Base-by-base conservation (phyloP, 92 coral and sea anemone species). In the Metridium senile region DNA sequence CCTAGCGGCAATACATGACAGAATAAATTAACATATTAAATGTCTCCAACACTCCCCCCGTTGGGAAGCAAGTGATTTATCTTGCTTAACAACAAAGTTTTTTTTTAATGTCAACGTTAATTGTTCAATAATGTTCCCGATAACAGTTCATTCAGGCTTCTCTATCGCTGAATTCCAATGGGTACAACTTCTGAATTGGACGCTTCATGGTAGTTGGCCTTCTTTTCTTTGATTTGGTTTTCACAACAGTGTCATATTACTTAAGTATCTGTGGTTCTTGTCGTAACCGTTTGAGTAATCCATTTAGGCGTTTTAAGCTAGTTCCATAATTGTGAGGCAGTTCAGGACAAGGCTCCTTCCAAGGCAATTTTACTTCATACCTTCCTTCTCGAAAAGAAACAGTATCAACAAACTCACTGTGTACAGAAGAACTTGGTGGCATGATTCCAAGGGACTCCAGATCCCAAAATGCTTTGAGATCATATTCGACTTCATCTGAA, bases 181-280 rank as follows among this genome's bases (percentile, higher is more conserved):
- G 73, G 67, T 83, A 83, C 59, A 87, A 70, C 11, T 71, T 75
- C 28, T 82, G 86, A 8, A 82, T 76, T 74, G 95, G 91, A 18
- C 87, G 72, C 31, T 80, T 86, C 30, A 90, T 68, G 2, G 11
- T 71, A 10, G 81, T 25, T 7, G 71, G 10, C 58, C n/a, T n/a
- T n/a, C n/a, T n/a, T 26, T 81, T 26, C 87, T 84, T 46, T 64
- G 34, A 69, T 86, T 83, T 33, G 64, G 80, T 83, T 83, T 64
- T 74, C 18, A 83, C 91, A 33, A 59, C 89, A 11, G 35, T 63
- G 62, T 85, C 77, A 57, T 91, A 88, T 81, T 88, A 66, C 21
- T 53, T 64, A 1, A 88, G 70, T 4, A 83, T 62, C 2, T 79
- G 79, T 54, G 80, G 88, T 17, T 83, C 81, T 43, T 47, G 74